Base-by-base conservation (phyloP, 2,113 vertebrate species). In the Austrofundulus limnaeus region DNA sequence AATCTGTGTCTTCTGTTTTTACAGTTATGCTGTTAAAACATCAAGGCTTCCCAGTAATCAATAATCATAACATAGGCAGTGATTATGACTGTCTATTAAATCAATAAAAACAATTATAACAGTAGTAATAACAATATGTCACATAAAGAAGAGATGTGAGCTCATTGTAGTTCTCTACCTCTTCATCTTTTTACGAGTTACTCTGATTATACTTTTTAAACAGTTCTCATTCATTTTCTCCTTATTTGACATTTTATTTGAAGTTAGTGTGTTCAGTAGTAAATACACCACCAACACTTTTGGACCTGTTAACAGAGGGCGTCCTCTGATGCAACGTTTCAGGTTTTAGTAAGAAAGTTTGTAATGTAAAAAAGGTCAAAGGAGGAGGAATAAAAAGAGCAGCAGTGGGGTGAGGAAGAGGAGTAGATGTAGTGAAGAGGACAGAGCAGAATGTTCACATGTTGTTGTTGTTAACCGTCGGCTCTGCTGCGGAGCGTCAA, bases 401-500 rank as follows among this genome's bases (percentile, higher is more conserved):
- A 51, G 2, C 11, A 43, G 48, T 9, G 39, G 24, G 34, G 25
- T 19, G 38, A 39, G 19, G 23, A 59, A 8, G 20, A 52, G 5
- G 53, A 68, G 15, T 2, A 20, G 1, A 4, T 31, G 17, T 45
- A 4, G 39, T 38, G 51, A 52, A 15, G 56, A 17, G 9, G 50
- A 78, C 46, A 19, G 24, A 42, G 53, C 45, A 42, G 13, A 12
- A 13, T 12, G 41, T 57, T 42, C 11, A 74, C 58, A 75, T 80
- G 66, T 61, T 83, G 70, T 60, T 77, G 72, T 73, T 82, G 83
- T 86, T 80, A 81, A 80, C 70, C 64, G 47, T 71, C 53, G 23
- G 41, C 74, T 24, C 25, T n/a, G 56, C 86, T 85, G 88, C 48
- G 3, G 61, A 86, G 79, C 54, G 25, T 90, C 88, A 86, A 69